A percentile compares a stretch with the other conserved stretches of the same genome.
Evolutionary conservation across 2,888 invertebrate genomes (phyloP).

Genomic region (Apoda limacodes): DNA sequence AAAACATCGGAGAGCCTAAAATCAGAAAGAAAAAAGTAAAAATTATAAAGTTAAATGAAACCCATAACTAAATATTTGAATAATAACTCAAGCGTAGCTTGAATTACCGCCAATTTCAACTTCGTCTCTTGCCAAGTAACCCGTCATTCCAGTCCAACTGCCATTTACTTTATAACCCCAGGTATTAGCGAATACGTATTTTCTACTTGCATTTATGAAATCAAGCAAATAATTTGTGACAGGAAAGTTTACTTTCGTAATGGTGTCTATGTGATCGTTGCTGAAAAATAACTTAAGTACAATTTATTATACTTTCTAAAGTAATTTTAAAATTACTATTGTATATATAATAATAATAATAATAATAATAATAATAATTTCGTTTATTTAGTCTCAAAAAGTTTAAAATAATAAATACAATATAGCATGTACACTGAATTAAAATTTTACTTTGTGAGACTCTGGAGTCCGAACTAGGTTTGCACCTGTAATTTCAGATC

Average conservation of each 20-base stretch:
- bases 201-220: constrained; percentile 67
- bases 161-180: constrained; percentile 73
- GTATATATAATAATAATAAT: no score
- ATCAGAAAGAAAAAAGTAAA: constrained; percentile 8
- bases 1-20: constrained; percentile 73
- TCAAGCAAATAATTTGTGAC: constrained; percentile 69
- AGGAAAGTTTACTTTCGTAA: constrained; percentile 73
- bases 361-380: no score
- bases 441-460: no score
- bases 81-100: no score
- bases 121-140: constrained; percentile 65
- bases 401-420: no score
- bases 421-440: no score
- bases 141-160: constrained; percentile 76
- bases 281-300: no score
- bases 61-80: background rate
- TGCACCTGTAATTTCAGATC: no score
- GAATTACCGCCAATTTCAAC: constrained; percentile 72
- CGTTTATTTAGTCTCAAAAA: no score
- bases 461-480: no score
- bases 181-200: constrained; percentile 60
- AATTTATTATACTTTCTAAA: no score
- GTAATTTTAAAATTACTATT: no score
- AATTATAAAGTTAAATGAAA: background rate
- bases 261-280: constrained; percentile 67